Conservation (phyloP, 1,140 invertebrate species). For the Drosophila willistoni region DNA sequence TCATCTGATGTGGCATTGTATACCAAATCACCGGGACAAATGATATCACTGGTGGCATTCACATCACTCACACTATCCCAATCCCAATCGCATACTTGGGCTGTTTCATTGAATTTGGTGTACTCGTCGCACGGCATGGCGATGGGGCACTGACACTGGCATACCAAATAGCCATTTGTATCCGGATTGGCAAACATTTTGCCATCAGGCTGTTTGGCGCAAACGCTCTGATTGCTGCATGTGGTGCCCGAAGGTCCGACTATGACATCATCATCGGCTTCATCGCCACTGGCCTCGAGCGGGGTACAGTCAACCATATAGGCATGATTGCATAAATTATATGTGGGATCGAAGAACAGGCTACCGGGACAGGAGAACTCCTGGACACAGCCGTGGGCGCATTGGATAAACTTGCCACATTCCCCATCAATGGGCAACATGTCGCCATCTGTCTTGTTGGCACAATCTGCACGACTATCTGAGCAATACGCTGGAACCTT, state of each 20-base stretch:
- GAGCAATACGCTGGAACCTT: conserved; percentile 42
- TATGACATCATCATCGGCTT: conserved; percentile 28
- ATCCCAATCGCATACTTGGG: conserved; percentile 48
- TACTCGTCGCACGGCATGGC: conserved; percentile 49
- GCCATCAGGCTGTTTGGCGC: conserved; percentile 42
- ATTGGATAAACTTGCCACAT: conserved; percentile 54
- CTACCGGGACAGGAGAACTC: conserved; percentile 50
- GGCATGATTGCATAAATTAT: conserved; percentile 28
- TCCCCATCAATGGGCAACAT: conserved; percentile 31
- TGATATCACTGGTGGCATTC: background rate
- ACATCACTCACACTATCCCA: background rate
- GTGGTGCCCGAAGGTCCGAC: conserved; percentile 58
- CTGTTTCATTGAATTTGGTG: conserved; percentile 44
- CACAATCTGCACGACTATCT: conserved; percentile 31
- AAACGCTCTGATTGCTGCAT: conserved; percentile 38
- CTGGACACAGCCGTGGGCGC: conserved; percentile 44
- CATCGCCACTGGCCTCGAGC: conserved; percentile 7
- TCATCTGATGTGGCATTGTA: conserved; percentile 57
- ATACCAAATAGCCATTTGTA: conserved; percentile 55
- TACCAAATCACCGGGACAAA: conserved; percentile 45
- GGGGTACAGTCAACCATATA: conserved; percentile 43
- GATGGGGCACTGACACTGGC: conserved; percentile 66
- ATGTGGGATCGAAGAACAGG: conserved; percentile 39
- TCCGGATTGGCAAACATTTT: conserved; percentile 29
- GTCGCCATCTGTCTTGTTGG: conserved; percentile 1